Conservation (phyloP, 2,888 invertebrate genomes). For the Sarcophaga variegata region DNA sequence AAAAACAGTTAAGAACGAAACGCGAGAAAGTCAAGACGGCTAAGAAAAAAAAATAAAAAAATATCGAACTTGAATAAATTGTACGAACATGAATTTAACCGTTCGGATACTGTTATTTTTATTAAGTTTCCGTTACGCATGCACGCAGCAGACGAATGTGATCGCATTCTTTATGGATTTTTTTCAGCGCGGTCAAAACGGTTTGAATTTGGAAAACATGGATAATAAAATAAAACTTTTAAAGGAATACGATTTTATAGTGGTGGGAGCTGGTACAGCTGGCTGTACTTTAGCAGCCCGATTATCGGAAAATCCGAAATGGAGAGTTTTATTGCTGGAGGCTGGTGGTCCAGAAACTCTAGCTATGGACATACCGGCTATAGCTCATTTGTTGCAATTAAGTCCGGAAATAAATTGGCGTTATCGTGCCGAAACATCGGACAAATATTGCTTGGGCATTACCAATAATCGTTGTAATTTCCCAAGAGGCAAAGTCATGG, state of each 20-base stretch:
- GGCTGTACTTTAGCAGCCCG: constrained; percentile 90
- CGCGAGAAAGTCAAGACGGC: constrained; percentile 54
- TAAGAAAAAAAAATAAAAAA: neutral
- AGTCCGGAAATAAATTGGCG: constrained; percentile 87
- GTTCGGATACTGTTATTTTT: constrained; percentile 14
- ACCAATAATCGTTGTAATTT: constrained; percentile 88
- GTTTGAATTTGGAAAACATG: constrained; percentile 73
- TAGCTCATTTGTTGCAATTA: constrained; percentile 88
- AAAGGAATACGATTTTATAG: constrained; percentile 87
- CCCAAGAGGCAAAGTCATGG: constrained; percentile 91
- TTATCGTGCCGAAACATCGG: constrained; percentile 89
- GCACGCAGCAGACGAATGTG: constrained; percentile 64
- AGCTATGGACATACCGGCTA: constrained; percentile 88
- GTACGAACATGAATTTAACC: neutral
- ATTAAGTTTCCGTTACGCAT: neutral
- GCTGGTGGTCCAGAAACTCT: constrained; percentile 87
- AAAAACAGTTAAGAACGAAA: constrained; percentile 41
- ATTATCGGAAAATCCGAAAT: constrained; percentile 86
- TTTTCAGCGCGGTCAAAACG: constrained; percentile 74
- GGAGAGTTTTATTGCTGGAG: constrained; percentile 87
- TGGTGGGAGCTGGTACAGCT: constrained; percentile 91
- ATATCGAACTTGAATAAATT: neutral
- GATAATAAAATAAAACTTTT: constrained; percentile 73
- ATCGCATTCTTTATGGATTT: constrained; percentile 72
- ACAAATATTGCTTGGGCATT: constrained; percentile 87